Conservation (phyloP, 2,888 invertebrate species). For the Molanna angustata region DNA sequence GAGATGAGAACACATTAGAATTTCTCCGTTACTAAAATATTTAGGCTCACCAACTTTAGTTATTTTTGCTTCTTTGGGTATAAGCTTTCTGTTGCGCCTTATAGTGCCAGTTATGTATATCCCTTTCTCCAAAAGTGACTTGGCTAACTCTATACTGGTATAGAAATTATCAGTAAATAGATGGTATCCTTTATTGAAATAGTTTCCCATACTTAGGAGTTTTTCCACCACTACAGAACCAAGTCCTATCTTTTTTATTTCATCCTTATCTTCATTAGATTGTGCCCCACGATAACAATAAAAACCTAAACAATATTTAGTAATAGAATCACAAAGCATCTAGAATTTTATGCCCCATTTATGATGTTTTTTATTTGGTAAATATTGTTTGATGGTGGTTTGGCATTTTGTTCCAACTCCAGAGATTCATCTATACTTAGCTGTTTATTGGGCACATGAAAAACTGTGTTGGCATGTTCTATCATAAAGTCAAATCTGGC, state of each 20-base stretch:
- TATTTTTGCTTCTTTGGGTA: constrained; percentile 32
- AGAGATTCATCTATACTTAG: constrained; percentile 35
- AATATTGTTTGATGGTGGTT: constrained; percentile 32
- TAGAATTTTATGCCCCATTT: constrained; percentile 35
- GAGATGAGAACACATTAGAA: constrained; percentile 30
- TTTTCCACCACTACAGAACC: constrained; percentile 32
- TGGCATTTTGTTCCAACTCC: constrained; percentile 34
- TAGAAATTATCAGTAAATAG: constrained; percentile 34
- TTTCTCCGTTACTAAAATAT: constrained; percentile 22
- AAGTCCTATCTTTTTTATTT: constrained; percentile 33
- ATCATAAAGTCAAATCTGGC: constrained; percentile 30
- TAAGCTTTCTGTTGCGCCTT: constrained; percentile 31
- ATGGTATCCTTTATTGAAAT: constrained; percentile 35
- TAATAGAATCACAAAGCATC: constrained; percentile 35
- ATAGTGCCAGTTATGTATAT: constrained; percentile 34
- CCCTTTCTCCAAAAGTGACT: constrained; percentile 25
- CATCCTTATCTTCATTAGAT: constrained; percentile 28
- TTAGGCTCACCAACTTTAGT: constrained; percentile 9
- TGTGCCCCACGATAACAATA: constrained; percentile 33
- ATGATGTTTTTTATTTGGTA: constrained; percentile 36
- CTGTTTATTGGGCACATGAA: constrained; percentile 33
- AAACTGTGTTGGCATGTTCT: constrained; percentile 34
- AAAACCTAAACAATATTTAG: constrained; percentile 35
- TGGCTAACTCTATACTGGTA: constrained; percentile 33
- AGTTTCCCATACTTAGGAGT: constrained; percentile 33